phyloP scores from a whole-genome alignment of 2,888 invertebrate genomes.

The Xanthia icteritia region DNA sequence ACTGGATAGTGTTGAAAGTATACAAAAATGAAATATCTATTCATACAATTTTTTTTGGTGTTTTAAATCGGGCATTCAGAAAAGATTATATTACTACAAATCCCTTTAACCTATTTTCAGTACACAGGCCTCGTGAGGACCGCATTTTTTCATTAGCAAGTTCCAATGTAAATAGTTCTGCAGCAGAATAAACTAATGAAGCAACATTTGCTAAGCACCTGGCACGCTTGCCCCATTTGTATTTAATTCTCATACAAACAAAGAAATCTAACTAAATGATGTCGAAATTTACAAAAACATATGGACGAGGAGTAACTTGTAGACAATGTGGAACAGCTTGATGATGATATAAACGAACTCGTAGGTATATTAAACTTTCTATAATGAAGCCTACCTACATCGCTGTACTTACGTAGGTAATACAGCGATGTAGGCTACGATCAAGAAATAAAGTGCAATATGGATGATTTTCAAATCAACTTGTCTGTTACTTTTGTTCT shows the following conservation, averaged over 20 bases:
- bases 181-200: constrained; percentile 36
- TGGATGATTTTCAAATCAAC: background rate
- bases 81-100: too few relatives aligned
- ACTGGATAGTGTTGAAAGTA: too few relatives aligned
- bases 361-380: background rate
- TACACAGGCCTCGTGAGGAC: background rate
- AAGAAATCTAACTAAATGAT: constrained; percentile 48
- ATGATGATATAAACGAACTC: constrained; percentile 8
- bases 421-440: background rate
- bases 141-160: background rate
- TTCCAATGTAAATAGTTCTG: constrained; percentile 23
- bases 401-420: background rate
- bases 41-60: too few relatives aligned
- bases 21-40: too few relatives aligned
- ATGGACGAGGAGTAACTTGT: constrained; percentile 18
- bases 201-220: constrained; percentile 51
- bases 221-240: constrained; percentile 45
- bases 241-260: constrained; percentile 45
- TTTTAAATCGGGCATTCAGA: too few relatives aligned
- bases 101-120: too few relatives aligned
- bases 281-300: constrained; percentile 38
- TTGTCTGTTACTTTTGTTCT: background rate
- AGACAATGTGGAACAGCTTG: background rate
- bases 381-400: background rate
- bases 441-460: background rate